Conservation (phyloP, 2,797 vertebrate species). For the Hafferia zeledoni region DNA sequence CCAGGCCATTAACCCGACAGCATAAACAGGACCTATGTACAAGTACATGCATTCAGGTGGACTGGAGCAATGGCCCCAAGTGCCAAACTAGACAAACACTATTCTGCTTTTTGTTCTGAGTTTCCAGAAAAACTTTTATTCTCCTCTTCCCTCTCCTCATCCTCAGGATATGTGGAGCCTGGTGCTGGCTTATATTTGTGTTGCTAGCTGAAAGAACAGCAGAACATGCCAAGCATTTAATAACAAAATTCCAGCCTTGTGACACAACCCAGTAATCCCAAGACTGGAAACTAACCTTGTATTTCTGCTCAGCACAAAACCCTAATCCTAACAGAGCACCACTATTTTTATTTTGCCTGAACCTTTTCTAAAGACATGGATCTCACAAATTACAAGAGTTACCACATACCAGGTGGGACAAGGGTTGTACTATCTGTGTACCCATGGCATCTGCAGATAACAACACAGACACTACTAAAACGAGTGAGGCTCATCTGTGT, state of each 20-base stretch:
- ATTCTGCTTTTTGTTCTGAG: not conserved
- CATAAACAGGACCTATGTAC: not conserved
- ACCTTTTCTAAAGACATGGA: not conserved
- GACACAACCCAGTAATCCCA: constrained; percentile 52
- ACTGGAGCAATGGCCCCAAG: not conserved
- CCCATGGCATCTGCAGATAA: not conserved
- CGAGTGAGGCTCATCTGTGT: not conserved
- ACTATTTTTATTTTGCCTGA: not conserved
- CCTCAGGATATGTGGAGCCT: not conserved
- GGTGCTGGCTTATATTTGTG: constrained; percentile 13
- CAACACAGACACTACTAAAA: not conserved
- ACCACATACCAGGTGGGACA: not conserved
- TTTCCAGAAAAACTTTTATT: not conserved
- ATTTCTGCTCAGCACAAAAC: constrained; percentile 29
- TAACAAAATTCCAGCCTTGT: constrained; percentile 68
- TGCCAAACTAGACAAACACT: not conserved
- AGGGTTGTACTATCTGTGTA: not conserved
- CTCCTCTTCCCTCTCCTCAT: not conserved
- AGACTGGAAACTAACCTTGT: constrained; percentile 22
- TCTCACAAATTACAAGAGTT: not conserved
- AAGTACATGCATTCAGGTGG: not conserved
- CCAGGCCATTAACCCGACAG: not conserved
- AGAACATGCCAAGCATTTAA: constrained; percentile 51
- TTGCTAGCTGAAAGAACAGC: constrained; percentile 53
- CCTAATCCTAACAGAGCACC: not conserved